Conservation (phyloP, 1,140 invertebrate species). For the Ptiloglossa arizonensis region DNA sequence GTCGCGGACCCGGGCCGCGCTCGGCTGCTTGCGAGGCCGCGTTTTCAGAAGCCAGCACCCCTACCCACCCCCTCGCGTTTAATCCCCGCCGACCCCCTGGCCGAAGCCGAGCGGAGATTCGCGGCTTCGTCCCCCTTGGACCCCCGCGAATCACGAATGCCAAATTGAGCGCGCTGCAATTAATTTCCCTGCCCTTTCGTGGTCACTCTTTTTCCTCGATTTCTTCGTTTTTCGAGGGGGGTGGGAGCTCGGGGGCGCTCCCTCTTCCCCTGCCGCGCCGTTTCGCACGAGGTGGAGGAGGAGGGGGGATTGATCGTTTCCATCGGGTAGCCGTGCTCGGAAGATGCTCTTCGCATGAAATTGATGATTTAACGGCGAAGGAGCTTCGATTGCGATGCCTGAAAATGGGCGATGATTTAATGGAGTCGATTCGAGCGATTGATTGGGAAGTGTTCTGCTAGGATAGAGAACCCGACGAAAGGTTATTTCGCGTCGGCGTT, state of each 20-base stretch:
- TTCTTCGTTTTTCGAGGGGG: constrained; percentile 25
- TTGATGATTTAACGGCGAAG: constrained; percentile 21
- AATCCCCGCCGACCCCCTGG: no score
- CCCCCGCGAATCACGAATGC: constrained; percentile 42
- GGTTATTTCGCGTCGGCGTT: background rate
- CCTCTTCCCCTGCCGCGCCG: no score
- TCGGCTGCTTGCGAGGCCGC: constrained; percentile 45
- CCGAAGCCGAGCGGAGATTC: background rate
- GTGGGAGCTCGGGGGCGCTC: no score
- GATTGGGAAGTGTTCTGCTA: background rate
- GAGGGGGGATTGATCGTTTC: constrained; percentile 19
- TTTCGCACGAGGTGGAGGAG: no score
- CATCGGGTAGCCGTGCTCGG: no score
- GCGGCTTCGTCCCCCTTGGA: constrained; percentile 25
- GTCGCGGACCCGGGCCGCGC: constrained; percentile 39
- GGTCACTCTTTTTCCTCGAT: background rate
- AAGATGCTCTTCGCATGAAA: background rate
- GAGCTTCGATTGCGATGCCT: background rate
- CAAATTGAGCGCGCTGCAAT: constrained; percentile 47
- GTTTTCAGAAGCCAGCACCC: constrained; percentile 33
- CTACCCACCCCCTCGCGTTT: background rate
- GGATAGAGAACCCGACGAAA: background rate
- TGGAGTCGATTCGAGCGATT: constrained; percentile 3
- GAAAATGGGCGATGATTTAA: constrained; percentile 18
- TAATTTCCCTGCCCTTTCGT: constrained; percentile 36